A percentile compares a stretch with the other conserved stretches of the same genome.
Evolutionary conservation across 1,140 invertebrate species (phyloP).

Genomic region (Diorhabda elongata): DNA sequence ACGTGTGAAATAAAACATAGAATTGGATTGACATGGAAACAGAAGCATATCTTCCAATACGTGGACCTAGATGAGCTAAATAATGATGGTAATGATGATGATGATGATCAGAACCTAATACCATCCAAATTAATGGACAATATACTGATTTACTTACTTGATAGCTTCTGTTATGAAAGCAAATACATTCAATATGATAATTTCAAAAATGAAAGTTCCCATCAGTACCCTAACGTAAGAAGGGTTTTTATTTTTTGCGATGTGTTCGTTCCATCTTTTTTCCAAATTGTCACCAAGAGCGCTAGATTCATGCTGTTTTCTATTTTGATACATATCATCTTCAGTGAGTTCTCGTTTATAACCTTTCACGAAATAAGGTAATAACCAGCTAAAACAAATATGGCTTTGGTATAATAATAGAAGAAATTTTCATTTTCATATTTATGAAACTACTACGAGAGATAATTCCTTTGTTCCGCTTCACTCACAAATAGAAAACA

Average conservation of each 20-base stretch:
- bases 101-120: too few species aligned
- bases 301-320: slow-evolving; percentile 29
- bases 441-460: too few species aligned
- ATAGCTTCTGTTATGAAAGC: slow-evolving; percentile 52
- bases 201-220: slow-evolving; percentile 27
- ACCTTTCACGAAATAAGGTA: slow-evolving; percentile 36
- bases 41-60: too few species aligned
- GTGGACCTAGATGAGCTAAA: too few species aligned
- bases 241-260: slow-evolving; percentile 29
- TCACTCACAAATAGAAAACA: too few species aligned
- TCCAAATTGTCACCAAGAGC: slow-evolving; percentile 55
- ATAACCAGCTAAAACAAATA: slow-evolving; percentile 41
- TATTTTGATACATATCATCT: slow-evolving; percentile 30
- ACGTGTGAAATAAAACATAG: too few species aligned
- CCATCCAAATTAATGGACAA: too few species aligned
- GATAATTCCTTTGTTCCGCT: too few species aligned
- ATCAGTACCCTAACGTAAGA: slow-evolving; percentile 42
- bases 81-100: too few species aligned
- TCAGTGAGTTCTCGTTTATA: slow-evolving; percentile 28
- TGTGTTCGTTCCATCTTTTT: slow-evolving; percentile 52
- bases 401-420: too few species aligned
- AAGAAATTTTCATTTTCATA: too few species aligned
- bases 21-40: too few species aligned
- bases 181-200: slow-evolving; percentile 46
- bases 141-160: slow-evolving; percentile 41